Evolutionary conservation across 2,113 vertebrate species (phyloP).

Genomic region (Pavo muticus): DNA sequence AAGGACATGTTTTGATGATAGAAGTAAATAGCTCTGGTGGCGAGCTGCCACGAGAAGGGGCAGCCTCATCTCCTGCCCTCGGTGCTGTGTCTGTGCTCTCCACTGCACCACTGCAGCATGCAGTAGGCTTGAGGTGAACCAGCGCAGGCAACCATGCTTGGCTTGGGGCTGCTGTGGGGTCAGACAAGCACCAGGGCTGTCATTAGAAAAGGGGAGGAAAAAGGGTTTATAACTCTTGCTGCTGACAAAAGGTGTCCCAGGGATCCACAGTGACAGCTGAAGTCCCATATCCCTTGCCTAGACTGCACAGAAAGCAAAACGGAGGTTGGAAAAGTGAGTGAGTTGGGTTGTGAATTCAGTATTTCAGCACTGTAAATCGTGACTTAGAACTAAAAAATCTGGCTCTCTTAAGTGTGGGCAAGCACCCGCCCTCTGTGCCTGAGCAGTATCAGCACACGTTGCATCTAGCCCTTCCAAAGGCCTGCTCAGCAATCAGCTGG

Average conservation of each 20-base stretch:
- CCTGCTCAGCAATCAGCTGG: conserved; percentile 42
- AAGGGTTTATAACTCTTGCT: not conserved
- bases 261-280: not conserved
- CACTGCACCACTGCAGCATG: fast-evolving
- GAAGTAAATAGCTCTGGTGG: conserved; percentile 13
- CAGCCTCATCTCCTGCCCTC: not conserved
- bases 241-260: not conserved
- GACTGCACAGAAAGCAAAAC: not conserved
- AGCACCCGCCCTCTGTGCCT: not conserved
- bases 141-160: not conserved
- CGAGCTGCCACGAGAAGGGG: not conserved
- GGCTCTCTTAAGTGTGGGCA: not conserved
- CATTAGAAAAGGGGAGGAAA: not conserved
- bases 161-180: fast-evolving
- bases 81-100: not conserved
- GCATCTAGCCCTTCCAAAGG: not conserved
- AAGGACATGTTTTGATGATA: not conserved
- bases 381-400: not conserved
- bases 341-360: not conserved
- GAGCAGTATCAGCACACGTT: not conserved
- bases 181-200: not conserved
- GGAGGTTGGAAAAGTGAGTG: not conserved
- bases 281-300: not conserved
- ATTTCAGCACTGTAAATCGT: not conserved
- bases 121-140: not conserved